Evolutionary conservation across 2,113 vertebrate genomes (phyloP), one percentile per base, ranked within the genome.

Genomic region (Tragulus kanchil): DNA sequence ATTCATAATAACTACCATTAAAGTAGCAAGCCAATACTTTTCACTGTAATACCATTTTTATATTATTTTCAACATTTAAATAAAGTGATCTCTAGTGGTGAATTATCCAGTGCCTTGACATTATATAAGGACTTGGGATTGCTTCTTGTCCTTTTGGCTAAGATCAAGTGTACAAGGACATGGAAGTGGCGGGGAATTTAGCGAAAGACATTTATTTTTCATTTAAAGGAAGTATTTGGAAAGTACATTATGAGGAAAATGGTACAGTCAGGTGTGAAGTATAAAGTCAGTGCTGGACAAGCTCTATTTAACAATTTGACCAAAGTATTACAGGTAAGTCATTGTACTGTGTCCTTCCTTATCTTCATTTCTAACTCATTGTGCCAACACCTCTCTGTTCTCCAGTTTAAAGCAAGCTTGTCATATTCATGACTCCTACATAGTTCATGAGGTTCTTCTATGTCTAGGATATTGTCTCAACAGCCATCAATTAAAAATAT

Each of bases 211-310:
- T 4, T 83, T 64, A 52, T 88, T 90, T 82, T 96, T 95, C 31
- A 93, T 59, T 95, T 90, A 67, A 92, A 92, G 19, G 31, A 95
- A 90, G 21, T 73, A 89, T 78, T 71, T 62, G 10, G 78, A 97
- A 95, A 90, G 31, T 11, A 61, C 15, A 52, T 26, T 1, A 48
- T 81, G 50, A 79, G 5, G 31, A 99, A 98, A 99, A 99, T 1
- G 99, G 99, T 69, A 99, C 99, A 31, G 99, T 99, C 59, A 99
- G 99, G 99, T 56, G 99, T 99, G 97, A 99, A 99, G 97, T 99
- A 99, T 96, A 99, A 99, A 99, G 99, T 99, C 98, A 99, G 99
- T 26, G 99, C 99, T 19, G 99, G 99, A 62, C 99, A 99, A 98
- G 99, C 99, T 59, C 99, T 99, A 28, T 99, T 99, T 98, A 99